phyloP scores from a whole-genome alignment of 2,797 vertebrate genomes.

The Megaceryle alcyon region DNA sequence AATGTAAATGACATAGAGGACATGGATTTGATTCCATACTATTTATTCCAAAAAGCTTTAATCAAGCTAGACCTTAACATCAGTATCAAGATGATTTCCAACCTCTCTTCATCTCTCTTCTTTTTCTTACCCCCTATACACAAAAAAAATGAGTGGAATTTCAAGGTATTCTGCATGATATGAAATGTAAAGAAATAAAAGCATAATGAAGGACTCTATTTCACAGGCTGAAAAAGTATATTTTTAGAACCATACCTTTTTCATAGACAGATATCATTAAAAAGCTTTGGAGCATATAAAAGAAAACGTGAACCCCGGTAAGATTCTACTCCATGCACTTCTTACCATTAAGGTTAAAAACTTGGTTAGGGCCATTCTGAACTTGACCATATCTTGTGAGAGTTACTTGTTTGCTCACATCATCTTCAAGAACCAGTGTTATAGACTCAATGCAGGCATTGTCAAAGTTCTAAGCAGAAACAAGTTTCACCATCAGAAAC shows the following conservation, averaged over 20 bases:
- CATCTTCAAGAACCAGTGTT: constrained; percentile 92
- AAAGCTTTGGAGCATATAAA: background rate
- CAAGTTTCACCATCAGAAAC: constrained; percentile 14
- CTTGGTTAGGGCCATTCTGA: constrained; percentile 86
- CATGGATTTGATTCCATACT: background rate
- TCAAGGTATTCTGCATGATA: background rate
- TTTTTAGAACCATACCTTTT: background rate
- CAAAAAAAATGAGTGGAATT: background rate
- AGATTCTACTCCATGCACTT: background rate
- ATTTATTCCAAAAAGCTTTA: background rate
- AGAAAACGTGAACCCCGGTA: background rate
- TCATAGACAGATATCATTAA: background rate
- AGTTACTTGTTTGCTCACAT: constrained; percentile 91
- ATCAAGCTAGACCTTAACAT: background rate
- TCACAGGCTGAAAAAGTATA: background rate
- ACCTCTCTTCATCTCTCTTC: background rate
- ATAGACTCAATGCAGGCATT: constrained; percentile 93
- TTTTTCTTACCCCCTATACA: background rate
- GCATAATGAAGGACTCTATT: background rate
- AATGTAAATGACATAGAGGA: background rate
- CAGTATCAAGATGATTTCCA: background rate
- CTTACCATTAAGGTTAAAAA: constrained; percentile 87
- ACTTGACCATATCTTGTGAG: constrained; percentile 90
- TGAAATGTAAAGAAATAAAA: background rate
- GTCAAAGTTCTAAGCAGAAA: constrained; percentile 82